Evolutionary conservation across 2,888 invertebrate species (phyloP), one percentile per base, ranked within the genome.

Genomic region (Xylota sylvarum): DNA sequence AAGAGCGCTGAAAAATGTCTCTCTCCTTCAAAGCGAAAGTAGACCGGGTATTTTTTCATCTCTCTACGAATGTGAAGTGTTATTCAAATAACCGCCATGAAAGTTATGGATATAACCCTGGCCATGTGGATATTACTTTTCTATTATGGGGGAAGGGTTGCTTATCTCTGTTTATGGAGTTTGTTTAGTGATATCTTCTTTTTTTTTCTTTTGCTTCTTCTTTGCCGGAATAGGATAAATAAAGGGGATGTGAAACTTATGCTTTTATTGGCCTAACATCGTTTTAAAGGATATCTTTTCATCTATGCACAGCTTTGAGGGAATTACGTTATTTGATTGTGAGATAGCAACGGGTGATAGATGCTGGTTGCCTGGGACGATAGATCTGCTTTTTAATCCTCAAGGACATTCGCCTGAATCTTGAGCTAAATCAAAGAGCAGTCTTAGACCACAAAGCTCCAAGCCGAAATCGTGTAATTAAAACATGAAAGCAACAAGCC

Each of bases 31-130:
- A n/a, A 50, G 46, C 32, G 65, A 52, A 67, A 73, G 78, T 40
- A 72, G 73, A 37, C 50, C 43, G 50, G 35, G 58, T 65, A 60
- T 27, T 48, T 50, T 43, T 64, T 40, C 5, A 9, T 30, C 5
- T 14, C n/a, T 30, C 37, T 76, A 40, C 10, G 37, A 43, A 67
- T 30, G 60, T 72, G 37, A 78, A 83, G 83, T 78, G 83, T 37
- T 83, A 67, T 83, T 83, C 83, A 78, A 78, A 83, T 73, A 83
- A 83, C 78, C 72, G 58, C 77, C 60, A 79, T 69, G 84, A 79
- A 69, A 74, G 73, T 79, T 84, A 79, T 84, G 79, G 67, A 79
- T 74, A 64, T 74, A 74, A 74, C 73, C 82, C 78, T 52, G 70
- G 72, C 78, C 82, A 72, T 78, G 78, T 78, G 78, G 77, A 64